These are phyloP conservation scores for Cyrtorhinus lividipennis DNA, from an alignment of 1,140 invertebrate species.

Conservation along the genomic window DNA sequence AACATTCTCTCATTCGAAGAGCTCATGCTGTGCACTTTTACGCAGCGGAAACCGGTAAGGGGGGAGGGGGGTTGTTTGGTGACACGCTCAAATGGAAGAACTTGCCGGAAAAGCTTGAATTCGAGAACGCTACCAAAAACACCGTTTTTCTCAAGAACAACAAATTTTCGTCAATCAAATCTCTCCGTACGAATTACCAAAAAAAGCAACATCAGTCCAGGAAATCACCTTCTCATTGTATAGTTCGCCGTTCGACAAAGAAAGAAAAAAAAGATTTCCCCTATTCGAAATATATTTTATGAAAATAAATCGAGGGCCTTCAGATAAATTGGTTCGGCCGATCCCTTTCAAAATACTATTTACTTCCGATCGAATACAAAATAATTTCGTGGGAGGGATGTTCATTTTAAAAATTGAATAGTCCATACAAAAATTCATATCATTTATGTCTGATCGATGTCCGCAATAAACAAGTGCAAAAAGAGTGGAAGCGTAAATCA, in stretches of 20 bases:
- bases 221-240: background rate
- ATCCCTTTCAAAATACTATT: background rate
- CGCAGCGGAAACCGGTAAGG: too few species aligned
- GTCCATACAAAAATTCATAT: slow-evolving; percentile 10
- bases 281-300: background rate
- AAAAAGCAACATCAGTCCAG: background rate
- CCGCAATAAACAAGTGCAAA: background rate
- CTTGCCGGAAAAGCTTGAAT: too few species aligned
- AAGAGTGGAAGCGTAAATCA: slow-evolving; percentile 2
- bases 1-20: too few species aligned
- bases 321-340: background rate
- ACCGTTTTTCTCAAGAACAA: too few species aligned
- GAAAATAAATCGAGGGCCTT: background rate
- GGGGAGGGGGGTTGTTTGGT: too few species aligned
- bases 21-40: too few species aligned
- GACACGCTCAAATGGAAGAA: background rate
- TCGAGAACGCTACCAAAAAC: too few species aligned
- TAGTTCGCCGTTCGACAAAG: too few species aligned
- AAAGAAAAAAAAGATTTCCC: background rate
- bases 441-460: background rate
- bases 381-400: background rate
- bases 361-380: background rate
- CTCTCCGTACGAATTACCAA: background rate
- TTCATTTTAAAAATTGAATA: background rate
- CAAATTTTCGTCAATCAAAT: background rate